Conservation (phyloP, 1,140 invertebrate species). For the Lepidurus arcticus region DNA sequence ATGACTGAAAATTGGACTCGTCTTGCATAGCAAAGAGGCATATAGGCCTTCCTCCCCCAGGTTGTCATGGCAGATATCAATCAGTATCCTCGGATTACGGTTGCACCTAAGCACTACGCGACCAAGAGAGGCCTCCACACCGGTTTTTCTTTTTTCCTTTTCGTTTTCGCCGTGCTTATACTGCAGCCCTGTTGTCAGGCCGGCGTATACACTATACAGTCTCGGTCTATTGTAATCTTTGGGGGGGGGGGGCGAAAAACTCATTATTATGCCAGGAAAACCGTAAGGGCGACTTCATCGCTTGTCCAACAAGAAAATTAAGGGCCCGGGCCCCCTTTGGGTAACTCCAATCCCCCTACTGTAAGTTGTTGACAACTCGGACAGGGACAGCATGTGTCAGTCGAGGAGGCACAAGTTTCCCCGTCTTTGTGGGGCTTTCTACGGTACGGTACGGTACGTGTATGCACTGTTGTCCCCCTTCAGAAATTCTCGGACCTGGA, state of each 20-base stretch:
- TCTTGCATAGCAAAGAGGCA: not conserved
- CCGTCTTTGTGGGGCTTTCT: too few relatives aligned
- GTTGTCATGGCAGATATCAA: slow-evolving; percentile 14
- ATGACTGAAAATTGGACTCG: not conserved
- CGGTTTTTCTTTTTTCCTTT: not conserved
- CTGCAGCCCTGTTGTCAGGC: not conserved
- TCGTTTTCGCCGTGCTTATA: not conserved
- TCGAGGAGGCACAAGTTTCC: not conserved
- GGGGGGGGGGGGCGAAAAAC: not conserved
- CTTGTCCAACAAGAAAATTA: slow-evolving; percentile 7
- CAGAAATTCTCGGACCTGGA: not conserved
- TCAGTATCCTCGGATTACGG: not conserved
- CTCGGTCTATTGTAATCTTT: not conserved
- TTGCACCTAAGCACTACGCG: slow-evolving; percentile 10
- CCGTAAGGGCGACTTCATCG: not conserved
- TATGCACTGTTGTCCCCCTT: too few relatives aligned
- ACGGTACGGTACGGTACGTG: too few relatives aligned
- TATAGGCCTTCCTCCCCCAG: not conserved
- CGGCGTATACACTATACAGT: not conserved
- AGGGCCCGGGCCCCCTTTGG: not conserved
- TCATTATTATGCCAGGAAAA: not conserved
- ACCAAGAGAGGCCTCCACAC: not conserved
- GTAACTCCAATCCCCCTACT: not conserved
- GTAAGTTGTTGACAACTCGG: slow-evolving; percentile 10
- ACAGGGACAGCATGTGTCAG: slow-evolving; percentile 4